Evolutionary conservation across 2,888 invertebrate species (phyloP), one percentile per base, ranked within the genome.

Genomic region (Drosophila acutilabella): DNA sequence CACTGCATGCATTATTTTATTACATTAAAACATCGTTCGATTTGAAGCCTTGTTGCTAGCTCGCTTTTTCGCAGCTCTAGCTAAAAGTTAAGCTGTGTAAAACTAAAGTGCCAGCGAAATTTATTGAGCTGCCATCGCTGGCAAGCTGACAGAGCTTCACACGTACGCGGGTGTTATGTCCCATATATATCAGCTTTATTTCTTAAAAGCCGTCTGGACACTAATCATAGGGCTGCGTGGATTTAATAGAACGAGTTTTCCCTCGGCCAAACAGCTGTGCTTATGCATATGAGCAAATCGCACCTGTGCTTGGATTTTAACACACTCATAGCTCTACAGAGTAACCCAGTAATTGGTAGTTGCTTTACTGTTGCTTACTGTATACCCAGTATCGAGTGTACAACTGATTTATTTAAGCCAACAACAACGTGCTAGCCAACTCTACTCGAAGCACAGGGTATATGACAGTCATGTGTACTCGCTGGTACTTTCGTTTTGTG

Each of bases 221-320:
- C 80, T 85, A 83, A 83, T 88, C 82, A 81, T 80, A 83, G 82
- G 82, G 82, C 85, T 18, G 38, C 51, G 14, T 61, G 47, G 38
- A 65, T 53, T 64, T 69, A 66, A 67, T 80, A 50, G 70, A 81
- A 71, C 72, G 20, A 52, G 75, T 71, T 83, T 51, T 20, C 20
- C 33, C 0, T 5, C 4, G 10, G 41, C 13, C 33, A 16, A 72
- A 51, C 56, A 58, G 54, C 60, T 71, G 51, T 48, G 4, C 10
- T 45, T 33, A 53, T 62, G 51, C 30, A 41, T 47, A 52, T 30
- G 33, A 18, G 41, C 8, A 11, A 16, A 20, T 72, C 48, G 64
- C 68, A 78, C 78, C 73, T 72, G 67, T 58, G 77, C 59, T 30
- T 61, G 58, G 61, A 50, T 58, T 45, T 44, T 30, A 30, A 48